These are phyloP conservation scores for Acrobasis consociella DNA, from an alignment of 2,888 invertebrate genomes.

Conservation along the genomic window DNA sequence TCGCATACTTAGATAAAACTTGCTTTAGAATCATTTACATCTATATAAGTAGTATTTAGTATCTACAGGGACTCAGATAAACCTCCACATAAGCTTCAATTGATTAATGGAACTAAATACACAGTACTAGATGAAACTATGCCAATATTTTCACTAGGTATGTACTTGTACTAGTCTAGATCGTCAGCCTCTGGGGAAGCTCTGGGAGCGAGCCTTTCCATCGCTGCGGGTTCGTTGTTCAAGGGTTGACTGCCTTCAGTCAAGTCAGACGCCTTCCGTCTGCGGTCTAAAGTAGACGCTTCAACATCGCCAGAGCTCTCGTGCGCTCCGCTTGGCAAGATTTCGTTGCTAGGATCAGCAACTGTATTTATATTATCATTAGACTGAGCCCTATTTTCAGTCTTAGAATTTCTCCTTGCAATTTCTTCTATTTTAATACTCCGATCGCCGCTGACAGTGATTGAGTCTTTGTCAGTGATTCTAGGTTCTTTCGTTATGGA, in stretches of 20 bases:
- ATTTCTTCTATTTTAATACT: constrained; percentile 68
- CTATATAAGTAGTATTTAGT: constrained; percentile 30
- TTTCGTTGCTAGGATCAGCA: constrained; percentile 32
- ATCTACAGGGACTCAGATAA: constrained; percentile 30
- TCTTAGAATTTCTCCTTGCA: constrained; percentile 52
- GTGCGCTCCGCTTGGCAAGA: constrained; percentile 42
- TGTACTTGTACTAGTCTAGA: constrained; percentile 58
- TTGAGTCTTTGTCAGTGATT: constrained; percentile 46
- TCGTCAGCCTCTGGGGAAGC: constrained; percentile 67
- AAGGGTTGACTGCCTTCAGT: constrained; percentile 49
- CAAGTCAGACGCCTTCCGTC: constrained; percentile 53
- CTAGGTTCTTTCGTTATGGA: constrained; percentile 34
- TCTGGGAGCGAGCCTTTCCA: constrained; percentile 50
- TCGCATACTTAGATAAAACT: constrained; percentile 30
- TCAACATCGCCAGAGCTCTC: constrained; percentile 42
- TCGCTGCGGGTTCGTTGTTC: constrained; percentile 31
- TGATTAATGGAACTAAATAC: constrained; percentile 45
- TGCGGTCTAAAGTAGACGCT: constrained; percentile 63
- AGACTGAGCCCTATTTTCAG: constrained; percentile 42
- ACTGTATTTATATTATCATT: constrained; percentile 42
- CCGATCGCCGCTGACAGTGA: constrained; percentile 40
- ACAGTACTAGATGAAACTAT: constrained; percentile 44
- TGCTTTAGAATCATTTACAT: constrained; percentile 36
- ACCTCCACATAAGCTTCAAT: constrained; percentile 57
- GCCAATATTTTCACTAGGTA: constrained; percentile 43